Percentiles rank a stretch among this genome's conserved stretches.
Conservation (phyloP, 2,113 vertebrate genomes). For the Abramis brama region DNA sequence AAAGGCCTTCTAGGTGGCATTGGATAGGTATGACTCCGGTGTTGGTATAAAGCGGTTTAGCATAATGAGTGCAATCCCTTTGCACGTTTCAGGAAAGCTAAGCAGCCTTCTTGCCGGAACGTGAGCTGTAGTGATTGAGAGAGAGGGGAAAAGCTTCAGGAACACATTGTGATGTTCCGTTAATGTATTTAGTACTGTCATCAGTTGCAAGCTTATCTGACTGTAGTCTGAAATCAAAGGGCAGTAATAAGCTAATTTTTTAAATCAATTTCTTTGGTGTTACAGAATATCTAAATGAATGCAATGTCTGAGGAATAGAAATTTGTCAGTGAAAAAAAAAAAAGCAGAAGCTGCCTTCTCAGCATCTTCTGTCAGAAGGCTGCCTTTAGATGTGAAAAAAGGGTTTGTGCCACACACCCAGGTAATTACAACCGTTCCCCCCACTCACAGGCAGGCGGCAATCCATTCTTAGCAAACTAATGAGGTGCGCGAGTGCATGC, state of each 20-base stretch:
- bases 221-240: background rate
- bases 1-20: background rate
- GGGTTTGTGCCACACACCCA: conserved; percentile 42
- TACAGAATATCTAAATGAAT: background rate
- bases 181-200: conserved; percentile 58
- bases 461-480: conserved; percentile 48
- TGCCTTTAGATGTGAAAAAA: conserved; percentile 41
- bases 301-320: background rate
- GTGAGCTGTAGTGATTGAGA: conserved; percentile 39
- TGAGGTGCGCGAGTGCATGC: conserved; percentile 43
- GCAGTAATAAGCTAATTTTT: background rate
- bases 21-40: conserved; percentile 24
- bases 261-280: background rate
- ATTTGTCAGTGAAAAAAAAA: background rate
- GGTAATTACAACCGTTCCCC: conserved; percentile 62
- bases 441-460: conserved; percentile 48
- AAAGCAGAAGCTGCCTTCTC: conserved; percentile 7
- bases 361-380: conserved; percentile 10
- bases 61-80: conserved; percentile 65
- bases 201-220: conserved; percentile 24
- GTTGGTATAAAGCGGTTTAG: conserved; percentile 66
- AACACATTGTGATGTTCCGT: conserved; percentile 36
- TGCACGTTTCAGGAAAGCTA: conserved; percentile 50
- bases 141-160: conserved; percentile 23
- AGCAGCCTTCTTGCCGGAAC: conserved; percentile 39